phyloP scores from a whole-genome alignment of 1,140 invertebrate genomes.

The Drosophila simulans region DNA sequence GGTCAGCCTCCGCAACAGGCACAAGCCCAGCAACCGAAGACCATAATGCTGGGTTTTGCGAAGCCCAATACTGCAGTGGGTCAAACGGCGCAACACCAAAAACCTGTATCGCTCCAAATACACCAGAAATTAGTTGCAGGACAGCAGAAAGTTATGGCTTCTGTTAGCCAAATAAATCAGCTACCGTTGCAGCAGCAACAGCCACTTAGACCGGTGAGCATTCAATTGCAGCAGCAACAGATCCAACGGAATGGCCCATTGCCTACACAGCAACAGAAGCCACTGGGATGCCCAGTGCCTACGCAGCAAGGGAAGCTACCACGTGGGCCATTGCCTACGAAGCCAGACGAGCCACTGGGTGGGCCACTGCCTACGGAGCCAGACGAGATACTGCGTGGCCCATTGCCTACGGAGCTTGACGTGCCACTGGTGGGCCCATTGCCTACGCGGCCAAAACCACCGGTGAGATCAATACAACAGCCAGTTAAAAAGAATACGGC shows the following conservation, averaged over 20 bases:
- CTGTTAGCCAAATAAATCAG: slow-evolving; percentile 5
- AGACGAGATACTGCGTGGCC: no score
- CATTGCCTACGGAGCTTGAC: no score
- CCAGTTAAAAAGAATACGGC: no score
- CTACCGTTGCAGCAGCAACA: neutral
- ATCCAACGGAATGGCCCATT: neutral
- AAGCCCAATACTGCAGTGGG: slow-evolving; percentile 10
- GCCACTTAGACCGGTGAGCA: neutral
- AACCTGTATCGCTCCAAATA: neutral
- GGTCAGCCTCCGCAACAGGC: slow-evolving; percentile 17
- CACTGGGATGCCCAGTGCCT: no score
- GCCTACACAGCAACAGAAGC: neutral
- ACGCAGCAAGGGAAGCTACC: neutral
- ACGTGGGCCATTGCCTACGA: no score
- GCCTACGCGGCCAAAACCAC: neutral
- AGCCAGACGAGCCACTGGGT: no score
- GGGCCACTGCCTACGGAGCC: no score
- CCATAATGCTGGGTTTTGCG: neutral
- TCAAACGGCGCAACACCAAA: slow-evolving; percentile 20
- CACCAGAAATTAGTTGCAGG: no score
- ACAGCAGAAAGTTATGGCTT: slow-evolving; percentile 1
- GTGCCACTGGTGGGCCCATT: neutral
- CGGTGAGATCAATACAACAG: no score
- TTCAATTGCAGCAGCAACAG: slow-evolving; percentile 2
- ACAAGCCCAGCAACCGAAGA: neutral